Evolutionary conservation across 2,888 invertebrate species (phyloP).

Genomic region (Clitarchus hookeri): DNA sequence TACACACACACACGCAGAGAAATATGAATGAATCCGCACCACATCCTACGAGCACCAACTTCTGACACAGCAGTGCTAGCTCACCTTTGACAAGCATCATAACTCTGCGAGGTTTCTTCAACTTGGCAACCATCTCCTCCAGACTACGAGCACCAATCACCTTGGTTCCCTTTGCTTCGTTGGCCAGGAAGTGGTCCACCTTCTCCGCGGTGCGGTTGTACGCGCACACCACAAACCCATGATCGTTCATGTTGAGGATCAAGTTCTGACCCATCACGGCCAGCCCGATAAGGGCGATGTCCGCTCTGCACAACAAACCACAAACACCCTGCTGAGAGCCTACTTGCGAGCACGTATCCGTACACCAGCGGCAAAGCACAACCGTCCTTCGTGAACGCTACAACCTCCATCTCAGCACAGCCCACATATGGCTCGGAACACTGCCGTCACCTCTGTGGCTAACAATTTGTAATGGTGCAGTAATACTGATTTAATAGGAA

Average conservation of each 20-base stretch:
- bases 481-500: too few species aligned
- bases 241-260: conserved; percentile 98
- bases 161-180: conserved; percentile 97
- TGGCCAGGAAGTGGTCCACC: conserved; percentile 88
- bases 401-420: too few species aligned
- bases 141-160: conserved; percentile 92
- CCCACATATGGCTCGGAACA: too few species aligned
- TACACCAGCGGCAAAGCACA: too few species aligned
- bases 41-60: too few species aligned
- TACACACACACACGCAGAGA: too few species aligned
- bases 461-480: too few species aligned
- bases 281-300: conserved; percentile 96
- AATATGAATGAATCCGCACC: too few species aligned
- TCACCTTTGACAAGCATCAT: conserved; percentile 91
- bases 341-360: too few species aligned
- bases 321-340: neutral
- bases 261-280: conserved; percentile 99
- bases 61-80: neutral
- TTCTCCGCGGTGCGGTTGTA: conserved; percentile 95
- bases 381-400: too few species aligned
- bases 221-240: conserved; percentile 95
- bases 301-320: conserved; percentile 61
- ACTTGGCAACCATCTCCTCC: conserved; percentile 86
- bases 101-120: conserved; percentile 90
- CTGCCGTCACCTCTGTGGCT: too few species aligned